Base-by-base conservation (phyloP, 2,797 vertebrate species). In the Scarus forsteni region DNA sequence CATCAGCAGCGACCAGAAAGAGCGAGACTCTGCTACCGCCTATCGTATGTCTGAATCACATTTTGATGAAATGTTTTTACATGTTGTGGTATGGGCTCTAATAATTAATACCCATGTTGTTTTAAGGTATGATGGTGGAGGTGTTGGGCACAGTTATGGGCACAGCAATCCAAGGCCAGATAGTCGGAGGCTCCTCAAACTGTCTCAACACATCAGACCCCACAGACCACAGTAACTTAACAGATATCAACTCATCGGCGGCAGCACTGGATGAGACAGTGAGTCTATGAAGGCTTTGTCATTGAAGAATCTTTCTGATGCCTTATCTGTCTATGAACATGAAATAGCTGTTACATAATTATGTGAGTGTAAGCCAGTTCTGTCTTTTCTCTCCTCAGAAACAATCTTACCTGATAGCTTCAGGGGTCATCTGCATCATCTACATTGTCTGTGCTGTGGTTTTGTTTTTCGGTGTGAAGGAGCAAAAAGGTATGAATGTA, bases 91-190 rank as follows among this genome's bases (percentile, higher is more conserved):
- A 10, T 0, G 14, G 57, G 18, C 1, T 1, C 56, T 86, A 50
- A 85, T 38, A 1, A 13, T 69, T 10, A 8, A 1, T 72, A 18
- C 36, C 44, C 77, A 43, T 62, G 73, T 55, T 51, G 66, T 27
- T 60, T 49, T 49, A 89, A 99, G 98, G 98, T 27, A 99, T 99
- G 98, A 98, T 95, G 0, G 94, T 98, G 84, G 98, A 99, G 84
- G 95, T 98, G 51, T 75, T 99, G 72, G 98, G 97, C 13, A 96
- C 95, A 0, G 95, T 99, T 70, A 85, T 99, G 73, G 97, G 97
- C 66, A 98, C 97, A 0, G 97, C 97, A 0, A 95, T 99, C 89
- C 97, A 97, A 83, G 98, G 98, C 11, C 98, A 98, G 91, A 98
- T 99, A 0, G 96, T 98, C 27, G 97, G 97, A 8, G 93, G 94